phyloP scores from a whole-genome alignment of 2,888 invertebrate genomes.

The Eurytoma adleriae region DNA sequence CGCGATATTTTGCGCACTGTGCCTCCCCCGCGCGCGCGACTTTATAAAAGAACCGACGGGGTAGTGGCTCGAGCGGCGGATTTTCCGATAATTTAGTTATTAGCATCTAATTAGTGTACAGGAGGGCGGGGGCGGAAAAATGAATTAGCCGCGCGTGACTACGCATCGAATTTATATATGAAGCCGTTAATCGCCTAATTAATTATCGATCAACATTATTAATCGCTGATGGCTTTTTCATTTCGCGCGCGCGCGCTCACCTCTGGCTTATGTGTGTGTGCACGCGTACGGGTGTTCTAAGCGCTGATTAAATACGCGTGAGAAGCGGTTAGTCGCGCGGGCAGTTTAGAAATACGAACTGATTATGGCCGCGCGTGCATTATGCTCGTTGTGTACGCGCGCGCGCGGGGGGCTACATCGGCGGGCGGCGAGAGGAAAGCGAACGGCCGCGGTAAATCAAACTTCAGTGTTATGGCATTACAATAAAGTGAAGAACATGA shows the following conservation, averaged over 20 bases:
- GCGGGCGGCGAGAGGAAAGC: too few relatives aligned
- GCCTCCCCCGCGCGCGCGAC: neutral
- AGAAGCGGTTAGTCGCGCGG: neutral
- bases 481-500: too few relatives aligned
- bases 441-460: too few relatives aligned
- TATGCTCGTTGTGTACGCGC: too few relatives aligned
- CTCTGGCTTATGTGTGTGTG: neutral
- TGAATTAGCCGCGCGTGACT: neutral
- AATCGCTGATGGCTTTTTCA: neutral
- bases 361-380: too few relatives aligned
- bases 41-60: neutral
- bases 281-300: too few relatives aligned
- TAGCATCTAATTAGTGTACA: conserved; percentile 4
- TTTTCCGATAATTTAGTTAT: conserved; percentile 27
- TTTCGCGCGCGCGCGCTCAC: neutral
- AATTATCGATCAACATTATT: conserved; percentile 35
- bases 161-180: neutral
- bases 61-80: neutral
- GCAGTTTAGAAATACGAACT: too few relatives aligned
- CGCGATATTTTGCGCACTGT: neutral
- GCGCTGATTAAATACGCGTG: conserved; percentile 1
- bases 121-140: neutral
- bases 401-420: too few relatives aligned
- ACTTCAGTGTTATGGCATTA: too few relatives aligned
- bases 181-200: conserved; percentile 19